phyloP scores from a whole-genome alignment of 2,888 invertebrate species.

The Aplocera efformata region DNA sequence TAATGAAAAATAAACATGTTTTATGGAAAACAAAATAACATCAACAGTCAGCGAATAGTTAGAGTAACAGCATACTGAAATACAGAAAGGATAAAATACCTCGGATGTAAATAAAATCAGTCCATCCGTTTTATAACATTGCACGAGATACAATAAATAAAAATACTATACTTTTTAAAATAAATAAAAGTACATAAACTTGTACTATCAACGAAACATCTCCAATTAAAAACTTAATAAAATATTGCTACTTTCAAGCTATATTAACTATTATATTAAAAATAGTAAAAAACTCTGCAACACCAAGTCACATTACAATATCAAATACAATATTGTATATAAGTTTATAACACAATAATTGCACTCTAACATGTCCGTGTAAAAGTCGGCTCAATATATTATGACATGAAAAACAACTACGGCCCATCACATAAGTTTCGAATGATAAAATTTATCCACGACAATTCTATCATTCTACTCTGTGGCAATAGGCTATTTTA shows the following conservation, averaged over 20 bases:
- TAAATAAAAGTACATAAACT: conserved; percentile 36
- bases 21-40: conserved; percentile 48
- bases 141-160: conserved; percentile 62
- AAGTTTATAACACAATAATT: conserved; percentile 30
- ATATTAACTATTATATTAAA: conserved; percentile 45
- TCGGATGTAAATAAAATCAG: conserved; percentile 65
- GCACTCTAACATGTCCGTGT: conserved; percentile 31
- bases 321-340: conserved; percentile 30
- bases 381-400: conserved; percentile 33
- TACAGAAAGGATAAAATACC: conserved; percentile 40
- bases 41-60: conserved; percentile 47
- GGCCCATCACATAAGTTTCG: neutral
- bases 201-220: conserved; percentile 40
- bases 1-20: conserved; percentile 58
- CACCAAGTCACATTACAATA: conserved; percentile 30
- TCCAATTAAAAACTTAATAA: conserved; percentile 34
- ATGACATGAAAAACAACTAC: conserved; percentile 34
- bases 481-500: conserved; percentile 43
- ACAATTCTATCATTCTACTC: too few species aligned
- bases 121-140: conserved; percentile 69
- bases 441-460: too few species aligned
- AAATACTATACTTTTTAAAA: conserved; percentile 38
- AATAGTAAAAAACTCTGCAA: conserved; percentile 45
- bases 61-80: conserved; percentile 44
- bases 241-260: conserved; percentile 40